These are phyloP conservation scores for Lycia hirtaria DNA, from an alignment of 2,888 invertebrate genomes.

Conservation along the genomic window DNA sequence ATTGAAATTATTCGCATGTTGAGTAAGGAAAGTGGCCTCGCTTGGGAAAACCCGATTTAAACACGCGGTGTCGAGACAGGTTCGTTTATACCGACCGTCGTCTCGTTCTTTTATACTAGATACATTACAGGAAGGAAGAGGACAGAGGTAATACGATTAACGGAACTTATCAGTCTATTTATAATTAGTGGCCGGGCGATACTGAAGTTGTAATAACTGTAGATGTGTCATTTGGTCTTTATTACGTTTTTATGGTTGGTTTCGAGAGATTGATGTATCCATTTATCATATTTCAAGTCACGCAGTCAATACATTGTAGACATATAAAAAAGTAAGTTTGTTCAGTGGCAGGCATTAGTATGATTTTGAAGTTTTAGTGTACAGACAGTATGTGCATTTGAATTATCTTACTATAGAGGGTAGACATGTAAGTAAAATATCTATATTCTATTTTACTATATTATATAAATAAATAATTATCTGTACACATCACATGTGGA, in stretches of 20 bases:
- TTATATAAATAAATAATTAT: too few species aligned
- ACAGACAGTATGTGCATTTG: too few species aligned
- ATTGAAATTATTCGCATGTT: constrained; percentile 49
- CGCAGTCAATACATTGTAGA: constrained; percentile 2
- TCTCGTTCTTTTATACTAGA: constrained; percentile 47
- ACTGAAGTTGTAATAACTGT: constrained; percentile 53
- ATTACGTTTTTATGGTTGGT: constrained; percentile 20
- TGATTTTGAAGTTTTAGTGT: too few species aligned
- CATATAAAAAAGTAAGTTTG: not conserved
- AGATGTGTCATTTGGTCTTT: constrained; percentile 28
- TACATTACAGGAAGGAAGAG: constrained; percentile 43
- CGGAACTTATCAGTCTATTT: constrained; percentile 75
- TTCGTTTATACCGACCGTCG: constrained; percentile 50
- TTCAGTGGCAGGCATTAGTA: too few species aligned
- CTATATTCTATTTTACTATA: too few species aligned
- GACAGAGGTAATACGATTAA: constrained; percentile 54
- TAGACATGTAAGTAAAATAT: too few species aligned
- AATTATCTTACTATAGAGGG: too few species aligned
- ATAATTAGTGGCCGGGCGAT: constrained; percentile 69
- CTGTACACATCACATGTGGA: too few species aligned
- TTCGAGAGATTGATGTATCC: constrained; percentile 14
- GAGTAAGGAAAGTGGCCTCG: constrained; percentile 61
- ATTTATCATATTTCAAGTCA: constrained; percentile 1
- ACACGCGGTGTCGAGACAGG: constrained; percentile 60
- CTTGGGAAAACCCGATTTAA: constrained; percentile 65